A percentile compares a stretch with the other conserved stretches of the same genome.
phyloP scores from a whole-genome alignment of 2,888 invertebrate genomes.

The Sthenelais limicola region DNA sequence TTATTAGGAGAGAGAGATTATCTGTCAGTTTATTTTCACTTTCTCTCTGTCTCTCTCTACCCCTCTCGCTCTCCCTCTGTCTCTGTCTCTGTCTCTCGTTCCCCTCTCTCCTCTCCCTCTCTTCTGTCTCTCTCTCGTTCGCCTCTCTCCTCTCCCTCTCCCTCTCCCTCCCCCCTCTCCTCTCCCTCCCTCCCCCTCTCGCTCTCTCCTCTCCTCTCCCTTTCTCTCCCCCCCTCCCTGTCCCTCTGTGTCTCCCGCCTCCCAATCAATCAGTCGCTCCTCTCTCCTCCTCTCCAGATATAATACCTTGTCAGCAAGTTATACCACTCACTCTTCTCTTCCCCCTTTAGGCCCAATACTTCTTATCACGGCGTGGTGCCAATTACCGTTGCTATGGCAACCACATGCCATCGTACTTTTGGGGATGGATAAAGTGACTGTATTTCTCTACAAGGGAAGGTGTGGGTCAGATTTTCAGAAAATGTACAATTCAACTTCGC shows the following conservation, averaged over 20 bases:
- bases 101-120: too few relatives aligned
- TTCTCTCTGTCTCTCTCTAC: too few relatives aligned
- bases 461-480: too few relatives aligned
- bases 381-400: conserved; percentile 35
- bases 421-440: conserved; percentile 33
- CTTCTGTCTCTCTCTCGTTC: too few relatives aligned
- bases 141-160: not conserved
- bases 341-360: conserved; percentile 18
- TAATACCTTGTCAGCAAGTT: too few relatives aligned
- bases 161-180: not conserved
- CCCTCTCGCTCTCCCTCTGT: not conserved
- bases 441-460: not conserved
- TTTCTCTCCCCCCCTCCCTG: not conserved
- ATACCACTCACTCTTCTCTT: conserved; percentile 5
- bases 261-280: not conserved
- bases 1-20: too few relatives aligned
- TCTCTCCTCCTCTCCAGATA: not conserved
- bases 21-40: too few relatives aligned
- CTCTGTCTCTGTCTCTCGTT: not conserved
- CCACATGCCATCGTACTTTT: conserved; percentile 30
- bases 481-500: too few relatives aligned
- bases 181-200: not conserved
- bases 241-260: not conserved
- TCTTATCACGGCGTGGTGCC: conserved; percentile 37
- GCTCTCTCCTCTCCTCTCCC: not conserved